A percentile compares a stretch with the other conserved stretches of the same genome.
Conservation (phyloP, 2,797 vertebrate species). For the Cyclura pinguis region DNA sequence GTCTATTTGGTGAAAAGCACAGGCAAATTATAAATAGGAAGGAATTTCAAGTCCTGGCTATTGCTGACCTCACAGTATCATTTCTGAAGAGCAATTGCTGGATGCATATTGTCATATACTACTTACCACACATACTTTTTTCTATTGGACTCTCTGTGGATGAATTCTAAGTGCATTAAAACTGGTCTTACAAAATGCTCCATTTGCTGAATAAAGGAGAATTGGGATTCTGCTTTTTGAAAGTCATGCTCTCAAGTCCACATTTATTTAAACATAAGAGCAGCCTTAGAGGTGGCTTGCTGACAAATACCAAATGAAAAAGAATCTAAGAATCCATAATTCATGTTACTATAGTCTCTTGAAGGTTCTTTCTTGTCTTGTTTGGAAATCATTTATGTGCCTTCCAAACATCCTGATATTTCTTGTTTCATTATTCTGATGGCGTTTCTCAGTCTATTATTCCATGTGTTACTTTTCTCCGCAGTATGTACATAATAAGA, state of each 20-base stretch:
- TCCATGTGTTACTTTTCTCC: conserved; percentile 11
- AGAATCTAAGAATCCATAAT: background rate
- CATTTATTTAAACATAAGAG: background rate
- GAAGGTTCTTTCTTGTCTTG: background rate
- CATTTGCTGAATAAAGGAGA: background rate
- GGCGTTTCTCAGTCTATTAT: conserved; percentile 13
- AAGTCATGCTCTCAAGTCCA: background rate
- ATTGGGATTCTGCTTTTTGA: background rate
- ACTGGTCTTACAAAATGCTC: background rate
- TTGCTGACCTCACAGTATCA: background rate
- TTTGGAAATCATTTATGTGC: conserved; percentile 11
- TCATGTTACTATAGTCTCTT: background rate
- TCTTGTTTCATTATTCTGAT: conserved; percentile 24
- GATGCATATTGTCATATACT: background rate
- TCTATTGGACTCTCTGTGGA: background rate
- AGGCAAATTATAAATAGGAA: background rate
- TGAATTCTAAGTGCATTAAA: background rate
- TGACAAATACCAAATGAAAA: background rate
- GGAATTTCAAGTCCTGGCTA: background rate
- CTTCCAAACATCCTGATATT: conserved; percentile 30
- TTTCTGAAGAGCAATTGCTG: background rate
- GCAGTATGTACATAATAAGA: background rate
- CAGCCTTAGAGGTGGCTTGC: background rate
- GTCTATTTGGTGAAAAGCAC: background rate
- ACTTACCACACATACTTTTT: background rate